Percentiles rank a stretch among this genome's conserved stretches.
These are phyloP conservation scores for Drepana falcataria DNA, from an alignment of 2,888 invertebrate species.

Conservation along the genomic window DNA sequence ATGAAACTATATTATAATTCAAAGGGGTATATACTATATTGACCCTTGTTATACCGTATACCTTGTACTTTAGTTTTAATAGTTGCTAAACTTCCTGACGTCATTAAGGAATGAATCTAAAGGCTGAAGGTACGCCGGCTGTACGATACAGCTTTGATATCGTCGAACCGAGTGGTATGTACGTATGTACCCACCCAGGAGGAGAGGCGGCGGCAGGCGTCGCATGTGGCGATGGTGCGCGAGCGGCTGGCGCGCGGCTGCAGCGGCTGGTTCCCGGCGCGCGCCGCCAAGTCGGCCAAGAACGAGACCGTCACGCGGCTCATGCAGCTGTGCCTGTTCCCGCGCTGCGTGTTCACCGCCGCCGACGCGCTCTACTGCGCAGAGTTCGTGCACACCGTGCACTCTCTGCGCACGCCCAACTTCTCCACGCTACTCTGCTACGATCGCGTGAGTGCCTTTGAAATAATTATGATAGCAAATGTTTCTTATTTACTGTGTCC, in stretches of 20 bases:
- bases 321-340: conserved; percentile 96
- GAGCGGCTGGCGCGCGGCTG: conserved; percentile 86
- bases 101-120: too few species aligned
- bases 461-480: too few species aligned
- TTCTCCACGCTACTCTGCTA: conserved; percentile 98
- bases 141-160: too few species aligned
- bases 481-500: too few species aligned
- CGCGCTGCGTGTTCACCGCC: conserved; percentile 97
- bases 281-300: conserved; percentile 92
- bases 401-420: conserved; percentile 95
- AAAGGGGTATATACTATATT: too few species aligned
- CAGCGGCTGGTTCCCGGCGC: conserved; percentile 90
- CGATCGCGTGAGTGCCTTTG: conserved; percentile 87
- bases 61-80: too few species aligned
- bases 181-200: conserved; percentile 75
- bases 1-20: too few species aligned
- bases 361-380: conserved; percentile 98
- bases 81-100: too few species aligned
- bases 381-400: conserved; percentile 97
- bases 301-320: conserved; percentile 98
- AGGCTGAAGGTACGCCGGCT: too few species aligned
- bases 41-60: too few species aligned
- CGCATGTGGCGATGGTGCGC: conserved; percentile 94
- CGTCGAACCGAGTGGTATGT: too few species aligned
- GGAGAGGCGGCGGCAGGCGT: conserved; percentile 94